Evolutionary conservation across 2,797 vertebrate genomes (phyloP).

Genomic region (Tragopan temminckii): DNA sequence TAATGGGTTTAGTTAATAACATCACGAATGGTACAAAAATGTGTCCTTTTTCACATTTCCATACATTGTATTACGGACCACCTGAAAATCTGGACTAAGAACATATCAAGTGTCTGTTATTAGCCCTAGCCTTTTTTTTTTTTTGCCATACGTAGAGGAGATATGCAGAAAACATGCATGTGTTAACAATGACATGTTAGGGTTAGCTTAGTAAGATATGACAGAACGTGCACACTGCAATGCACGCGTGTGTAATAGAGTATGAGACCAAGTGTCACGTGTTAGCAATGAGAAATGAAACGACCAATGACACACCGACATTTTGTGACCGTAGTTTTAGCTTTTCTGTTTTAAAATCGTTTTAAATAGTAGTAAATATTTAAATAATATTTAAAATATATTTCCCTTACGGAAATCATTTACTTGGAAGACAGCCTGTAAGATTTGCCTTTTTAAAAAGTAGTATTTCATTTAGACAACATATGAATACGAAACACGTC

Average conservation of each 20-base stretch:
- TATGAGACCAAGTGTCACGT: slow-evolving; percentile 55
- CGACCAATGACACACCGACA: slow-evolving; percentile 56
- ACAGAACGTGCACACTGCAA: slow-evolving; percentile 56
- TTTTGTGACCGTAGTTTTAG: slow-evolving; percentile 66
- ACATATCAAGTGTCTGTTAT: slow-evolving; percentile 77
- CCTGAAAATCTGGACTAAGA: slow-evolving; percentile 82
- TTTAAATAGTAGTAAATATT: slow-evolving; percentile 80
- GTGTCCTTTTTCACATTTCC: slow-evolving; percentile 84
- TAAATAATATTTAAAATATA: slow-evolving; percentile 81
- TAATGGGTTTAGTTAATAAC: slow-evolving; percentile 87
- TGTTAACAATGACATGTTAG: slow-evolving; percentile 72
- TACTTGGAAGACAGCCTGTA: slow-evolving; percentile 78
- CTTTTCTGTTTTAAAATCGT: slow-evolving; percentile 70
- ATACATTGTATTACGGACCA: slow-evolving; percentile 83
- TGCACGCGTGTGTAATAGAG: slow-evolving; percentile 48
- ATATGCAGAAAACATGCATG: slow-evolving; percentile 79
- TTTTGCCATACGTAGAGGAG: slow-evolving; percentile 66
- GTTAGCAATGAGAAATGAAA: slow-evolving; percentile 56
- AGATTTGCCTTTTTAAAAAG: slow-evolving; percentile 69
- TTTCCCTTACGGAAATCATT: slow-evolving; percentile 73
- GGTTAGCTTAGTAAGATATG: slow-evolving; percentile 67
- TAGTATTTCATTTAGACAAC: slow-evolving; percentile 68
- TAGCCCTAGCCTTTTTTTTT: slow-evolving; percentile 72
- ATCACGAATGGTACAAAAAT: slow-evolving; percentile 86
- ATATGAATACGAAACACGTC: slow-evolving; percentile 64